Evolutionary conservation across 2,888 invertebrate genomes (phyloP).

Genomic region (Ariolimax columbianus): DNA sequence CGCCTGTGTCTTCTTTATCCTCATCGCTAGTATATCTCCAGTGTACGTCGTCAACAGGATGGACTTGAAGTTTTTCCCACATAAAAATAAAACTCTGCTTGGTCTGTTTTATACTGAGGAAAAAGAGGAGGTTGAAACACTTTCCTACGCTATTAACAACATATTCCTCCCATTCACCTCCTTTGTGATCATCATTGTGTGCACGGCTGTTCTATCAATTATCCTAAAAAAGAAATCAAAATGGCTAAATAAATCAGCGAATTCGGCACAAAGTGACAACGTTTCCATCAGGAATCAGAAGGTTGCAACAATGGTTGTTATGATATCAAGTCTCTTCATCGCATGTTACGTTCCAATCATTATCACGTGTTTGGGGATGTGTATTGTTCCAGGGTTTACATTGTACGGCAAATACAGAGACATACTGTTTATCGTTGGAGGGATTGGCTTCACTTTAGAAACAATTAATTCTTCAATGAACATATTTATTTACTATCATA

Average conservation of each 20-base stretch:
- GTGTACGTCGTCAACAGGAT: no score
- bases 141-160: no score
- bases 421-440: not conserved
- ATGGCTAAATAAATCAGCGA: not conserved
- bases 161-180: no score
- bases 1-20: no score
- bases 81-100: no score
- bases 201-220: no score
- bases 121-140: no score
- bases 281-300: not conserved
- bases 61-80: no score
- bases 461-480: not conserved
- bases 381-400: not conserved
- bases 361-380: not conserved
- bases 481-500: not conserved
- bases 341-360: not conserved
- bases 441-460: not conserved
- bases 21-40: no score
- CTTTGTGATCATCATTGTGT: no score
- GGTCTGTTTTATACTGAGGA: no score
- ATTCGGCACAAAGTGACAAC: not conserved
- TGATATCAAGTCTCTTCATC: not conserved
- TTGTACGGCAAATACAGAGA: not conserved
- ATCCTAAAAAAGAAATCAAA: no score
- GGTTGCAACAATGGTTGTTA: not conserved